Conservation (phyloP, 2,797 vertebrate genomes). For the Argya squamiceps region DNA sequence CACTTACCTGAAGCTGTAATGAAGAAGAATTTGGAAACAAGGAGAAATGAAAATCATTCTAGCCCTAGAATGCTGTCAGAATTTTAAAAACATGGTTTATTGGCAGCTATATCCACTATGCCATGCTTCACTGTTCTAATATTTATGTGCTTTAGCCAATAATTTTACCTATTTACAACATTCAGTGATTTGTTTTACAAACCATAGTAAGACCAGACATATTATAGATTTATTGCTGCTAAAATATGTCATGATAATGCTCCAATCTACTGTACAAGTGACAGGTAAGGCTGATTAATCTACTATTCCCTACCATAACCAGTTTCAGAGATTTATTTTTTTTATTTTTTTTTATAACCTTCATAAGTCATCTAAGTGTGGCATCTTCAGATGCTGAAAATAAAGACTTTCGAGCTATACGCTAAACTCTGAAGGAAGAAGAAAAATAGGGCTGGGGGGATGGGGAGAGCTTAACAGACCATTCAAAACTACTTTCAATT, state of each 20-base stretch:
- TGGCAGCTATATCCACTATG: background rate
- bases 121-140: background rate
- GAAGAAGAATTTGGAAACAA: background rate
- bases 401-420: background rate
- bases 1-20: background rate
- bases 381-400: background rate
- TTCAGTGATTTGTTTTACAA: background rate
- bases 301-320: background rate
- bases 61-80: background rate
- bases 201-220: background rate
- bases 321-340: background rate
- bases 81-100: background rate
- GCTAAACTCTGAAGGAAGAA: background rate
- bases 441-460: accelerated
- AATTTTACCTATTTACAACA: background rate
- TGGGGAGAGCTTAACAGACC: background rate
- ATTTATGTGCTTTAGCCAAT: background rate
- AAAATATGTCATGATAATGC: background rate
- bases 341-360: background rate
- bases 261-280: background rate
- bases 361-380: background rate
- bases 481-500: background rate
- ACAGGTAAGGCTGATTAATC: background rate
- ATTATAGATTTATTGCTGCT: background rate
- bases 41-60: background rate